phyloP scores from a whole-genome alignment of 1,140 invertebrate genomes.

The Wasmannia auropunctata region DNA sequence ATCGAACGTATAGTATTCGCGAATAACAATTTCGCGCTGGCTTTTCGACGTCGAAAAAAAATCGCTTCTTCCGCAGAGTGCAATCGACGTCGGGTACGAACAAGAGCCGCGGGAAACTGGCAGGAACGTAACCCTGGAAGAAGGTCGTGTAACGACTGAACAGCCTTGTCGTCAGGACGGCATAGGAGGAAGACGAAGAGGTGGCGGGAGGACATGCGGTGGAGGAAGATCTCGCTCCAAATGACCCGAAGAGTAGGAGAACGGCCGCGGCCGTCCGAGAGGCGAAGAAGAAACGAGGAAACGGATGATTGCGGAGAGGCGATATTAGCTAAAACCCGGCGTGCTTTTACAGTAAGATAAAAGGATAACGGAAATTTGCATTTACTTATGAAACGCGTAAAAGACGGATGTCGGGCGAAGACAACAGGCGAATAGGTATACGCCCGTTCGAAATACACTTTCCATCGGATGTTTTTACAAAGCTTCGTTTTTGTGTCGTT shows the following conservation, averaged over 20 bases:
- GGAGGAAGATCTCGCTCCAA: slow-evolving; percentile 60
- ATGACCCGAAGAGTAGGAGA: slow-evolving; percentile 54
- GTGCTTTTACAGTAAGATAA: background rate
- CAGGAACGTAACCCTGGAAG: slow-evolving; percentile 51
- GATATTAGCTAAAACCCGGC: slow-evolving; percentile 17
- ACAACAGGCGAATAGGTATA: too few relatives aligned
- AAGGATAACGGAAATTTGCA: slow-evolving; percentile 28
- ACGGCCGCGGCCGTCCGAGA: slow-evolving; percentile 29
- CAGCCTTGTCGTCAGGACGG: slow-evolving; percentile 53
- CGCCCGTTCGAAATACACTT: slow-evolving; percentile 62
- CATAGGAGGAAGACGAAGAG: slow-evolving; percentile 62
- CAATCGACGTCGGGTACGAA: slow-evolving; percentile 18
- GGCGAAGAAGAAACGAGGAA: slow-evolving; percentile 51
- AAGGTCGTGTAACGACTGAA: slow-evolving; percentile 71
- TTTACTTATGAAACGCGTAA: background rate
- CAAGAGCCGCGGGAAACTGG: background rate
- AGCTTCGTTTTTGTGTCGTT: background rate
- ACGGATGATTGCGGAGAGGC: slow-evolving; percentile 47
- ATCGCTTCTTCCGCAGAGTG: background rate
- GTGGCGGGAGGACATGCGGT: slow-evolving; percentile 45
- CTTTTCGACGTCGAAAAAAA: background rate
- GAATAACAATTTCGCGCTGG: background rate
- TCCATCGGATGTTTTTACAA: background rate
- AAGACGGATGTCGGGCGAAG: background rate
- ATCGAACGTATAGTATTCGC: slow-evolving; percentile 20